These are phyloP conservation scores for Bradypodion ventrale DNA, from an alignment of 2,797 vertebrate genomes.

Conservation along the genomic window DNA sequence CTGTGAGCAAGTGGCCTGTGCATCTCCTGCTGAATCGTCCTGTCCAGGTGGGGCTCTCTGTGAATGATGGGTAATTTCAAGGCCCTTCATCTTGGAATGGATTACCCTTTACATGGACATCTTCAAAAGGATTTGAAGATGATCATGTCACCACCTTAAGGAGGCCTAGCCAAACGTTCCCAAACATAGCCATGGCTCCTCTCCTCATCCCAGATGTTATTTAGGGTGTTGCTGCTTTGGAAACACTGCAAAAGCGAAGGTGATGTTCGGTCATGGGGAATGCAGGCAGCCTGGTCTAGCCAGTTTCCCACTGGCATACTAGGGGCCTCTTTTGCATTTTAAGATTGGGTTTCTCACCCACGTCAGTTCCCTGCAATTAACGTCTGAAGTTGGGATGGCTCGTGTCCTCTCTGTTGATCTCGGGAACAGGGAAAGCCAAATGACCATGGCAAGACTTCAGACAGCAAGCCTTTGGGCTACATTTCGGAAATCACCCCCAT, in stretches of 20 bases:
- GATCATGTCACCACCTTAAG: no score
- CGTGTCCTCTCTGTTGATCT: conserved; percentile 51
- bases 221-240: conserved; percentile 3
- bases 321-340: conserved; percentile 50
- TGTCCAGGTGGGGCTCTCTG: no score
- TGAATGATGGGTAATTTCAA: no score
- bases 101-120: no score
- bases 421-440: background rate
- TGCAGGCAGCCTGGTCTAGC: conserved; percentile 22
- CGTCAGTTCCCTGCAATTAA: conserved; percentile 60
- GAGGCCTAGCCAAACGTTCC: no score
- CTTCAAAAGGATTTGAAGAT: no score
- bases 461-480: conserved; percentile 29
- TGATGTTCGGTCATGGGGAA: background rate
- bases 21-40: no score
- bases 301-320: conserved; percentile 30
- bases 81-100: no score
- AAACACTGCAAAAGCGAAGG: background rate
- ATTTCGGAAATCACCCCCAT: background rate
- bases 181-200: no score
- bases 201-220: background rate
- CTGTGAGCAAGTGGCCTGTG: no score
- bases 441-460: conserved; percentile 42
- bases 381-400: conserved; percentile 39
- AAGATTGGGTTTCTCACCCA: conserved; percentile 49